Percentiles rank a stretch among this genome's conserved stretches.
These are phyloP conservation scores for Coremacera marginata DNA, from an alignment of 2,888 invertebrate genomes.

Conservation along the genomic window DNA sequence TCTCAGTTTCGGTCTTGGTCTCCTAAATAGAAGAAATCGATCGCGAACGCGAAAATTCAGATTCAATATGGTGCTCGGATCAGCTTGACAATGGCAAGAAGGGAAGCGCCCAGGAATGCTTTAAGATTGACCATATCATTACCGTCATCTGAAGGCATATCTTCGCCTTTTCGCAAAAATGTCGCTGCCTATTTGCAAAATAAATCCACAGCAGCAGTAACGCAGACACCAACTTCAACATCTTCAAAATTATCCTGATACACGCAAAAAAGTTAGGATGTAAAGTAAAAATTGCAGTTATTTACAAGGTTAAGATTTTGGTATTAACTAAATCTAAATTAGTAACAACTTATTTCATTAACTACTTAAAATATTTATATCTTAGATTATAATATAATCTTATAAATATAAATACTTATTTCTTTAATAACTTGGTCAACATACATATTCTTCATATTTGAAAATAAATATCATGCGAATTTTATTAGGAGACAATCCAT, in stretches of 20 bases:
- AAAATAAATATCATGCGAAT: too few species aligned
- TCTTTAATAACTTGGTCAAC: too few species aligned
- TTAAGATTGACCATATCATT: conserved; percentile 53
- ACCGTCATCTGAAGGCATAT: conserved; percentile 51
- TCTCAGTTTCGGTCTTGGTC: not conserved
- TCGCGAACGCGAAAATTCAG: conserved; percentile 8
- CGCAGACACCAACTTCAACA: conserved; percentile 20
- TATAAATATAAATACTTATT: too few species aligned
- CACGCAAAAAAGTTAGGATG: not conserved
- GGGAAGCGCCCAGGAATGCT: conserved; percentile 29
- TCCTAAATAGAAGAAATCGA: conserved; percentile 34
- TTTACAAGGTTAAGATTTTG: too few species aligned
- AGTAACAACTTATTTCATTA: too few species aligned
- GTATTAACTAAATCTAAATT: too few species aligned
- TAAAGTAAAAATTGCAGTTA: too few species aligned
- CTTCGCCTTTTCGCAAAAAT: conserved; percentile 42
- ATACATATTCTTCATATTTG: too few species aligned
- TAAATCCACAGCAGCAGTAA: conserved; percentile 12
- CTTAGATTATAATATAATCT: too few species aligned
- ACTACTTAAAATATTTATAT: too few species aligned
- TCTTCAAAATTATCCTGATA: not conserved
- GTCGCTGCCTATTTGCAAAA: conserved; percentile 35
- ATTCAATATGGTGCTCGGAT: not conserved
- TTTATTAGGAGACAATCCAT: too few species aligned
- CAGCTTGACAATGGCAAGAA: not conserved